Evolutionary conservation across 2,888 invertebrate genomes (phyloP).

Genomic region (Nomada fabriciana): DNA sequence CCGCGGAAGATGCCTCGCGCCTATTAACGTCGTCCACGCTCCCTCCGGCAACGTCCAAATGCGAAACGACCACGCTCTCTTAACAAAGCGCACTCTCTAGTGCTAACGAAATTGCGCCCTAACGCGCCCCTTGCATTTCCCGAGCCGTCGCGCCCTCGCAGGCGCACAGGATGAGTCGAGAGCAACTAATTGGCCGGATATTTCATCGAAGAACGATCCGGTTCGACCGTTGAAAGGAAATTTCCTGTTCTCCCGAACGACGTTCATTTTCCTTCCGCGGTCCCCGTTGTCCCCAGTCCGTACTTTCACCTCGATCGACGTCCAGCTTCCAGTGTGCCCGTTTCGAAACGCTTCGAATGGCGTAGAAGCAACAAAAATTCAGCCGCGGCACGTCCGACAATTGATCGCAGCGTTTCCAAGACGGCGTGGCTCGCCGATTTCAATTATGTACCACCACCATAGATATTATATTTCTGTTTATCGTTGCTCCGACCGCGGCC

Average conservation of each 20-base stretch:
- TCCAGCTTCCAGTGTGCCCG: too few species aligned
- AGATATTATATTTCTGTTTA: slow-evolving; percentile 4
- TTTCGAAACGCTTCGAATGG: slow-evolving; percentile 17
- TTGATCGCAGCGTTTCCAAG: too few species aligned
- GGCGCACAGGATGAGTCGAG: slow-evolving; percentile 24
- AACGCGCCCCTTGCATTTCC: too few species aligned
- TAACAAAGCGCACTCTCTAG: too few species aligned
- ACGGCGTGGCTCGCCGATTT: slow-evolving; percentile 24
- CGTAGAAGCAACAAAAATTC: background rate
- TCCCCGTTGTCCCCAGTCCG: too few species aligned
- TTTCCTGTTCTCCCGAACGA: slow-evolving; percentile 43
- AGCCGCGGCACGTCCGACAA: background rate
- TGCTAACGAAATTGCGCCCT: too few species aligned
- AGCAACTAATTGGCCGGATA: slow-evolving; percentile 49
- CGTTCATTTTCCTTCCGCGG: too few species aligned
- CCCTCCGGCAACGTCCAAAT: background rate
- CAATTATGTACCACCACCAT: background rate
- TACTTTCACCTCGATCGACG: too few species aligned
- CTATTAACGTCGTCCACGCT: too few species aligned
- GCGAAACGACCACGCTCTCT: too few species aligned
- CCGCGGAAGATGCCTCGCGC: too few species aligned
- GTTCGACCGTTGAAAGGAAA: slow-evolving; percentile 54
- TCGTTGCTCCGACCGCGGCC: background rate
- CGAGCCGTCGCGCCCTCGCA: background rate
- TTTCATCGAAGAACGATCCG: slow-evolving; percentile 51